Base-by-base conservation (phyloP, 2,113 vertebrate species). In the Saguinus midas region DNA sequence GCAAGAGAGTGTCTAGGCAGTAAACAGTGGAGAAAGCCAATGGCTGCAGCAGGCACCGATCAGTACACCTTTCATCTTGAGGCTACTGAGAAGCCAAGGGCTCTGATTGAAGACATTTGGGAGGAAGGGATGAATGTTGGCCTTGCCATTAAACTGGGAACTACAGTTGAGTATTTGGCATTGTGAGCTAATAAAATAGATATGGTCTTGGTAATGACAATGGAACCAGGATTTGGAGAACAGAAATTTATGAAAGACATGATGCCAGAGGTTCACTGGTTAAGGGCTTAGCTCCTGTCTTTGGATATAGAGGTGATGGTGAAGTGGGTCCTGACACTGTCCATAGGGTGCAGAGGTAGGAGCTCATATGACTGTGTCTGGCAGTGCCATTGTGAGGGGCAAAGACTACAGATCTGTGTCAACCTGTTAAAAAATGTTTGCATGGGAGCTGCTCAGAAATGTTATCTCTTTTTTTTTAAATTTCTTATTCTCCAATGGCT, bases 271-370 rank as follows among this genome's bases (percentile, higher is more conserved):
- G 99, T 99, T 94, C 99, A 99, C 91, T 99, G 99, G 99, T 98
- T 99, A 95, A 99, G 99, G 97, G 99, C 99, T 79, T 99, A 99
- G 98, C 99, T 99, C 95, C 99, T 99, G 2, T 99, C 99, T 0
- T 95, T 99, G 97, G 99, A 99, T 97, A 99, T 99, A 90, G 99
- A 99, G 97, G 99, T 17, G 99, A 99, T 90, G 99, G 99, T 95
- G 99, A 99, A 21, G 99, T 99, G 9, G 99, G 99, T 52, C 99
- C 99, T 27, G 99, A 99, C 93, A 99, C 99, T 58, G 99, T 99
- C 97, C 99, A 99, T 95, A 99, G 96, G 99, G 99, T n/a, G 99
- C 99, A 73, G 99, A 99, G 99, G 99, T 99, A n/a, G 99, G 99
- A 40, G 99, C 99, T 89, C 99, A 99, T 97, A 99, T 99, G 99